These are phyloP conservation scores for Lycophotia porphyrea DNA, from an alignment of 2,888 invertebrate genomes.

Conservation along the genomic window DNA sequence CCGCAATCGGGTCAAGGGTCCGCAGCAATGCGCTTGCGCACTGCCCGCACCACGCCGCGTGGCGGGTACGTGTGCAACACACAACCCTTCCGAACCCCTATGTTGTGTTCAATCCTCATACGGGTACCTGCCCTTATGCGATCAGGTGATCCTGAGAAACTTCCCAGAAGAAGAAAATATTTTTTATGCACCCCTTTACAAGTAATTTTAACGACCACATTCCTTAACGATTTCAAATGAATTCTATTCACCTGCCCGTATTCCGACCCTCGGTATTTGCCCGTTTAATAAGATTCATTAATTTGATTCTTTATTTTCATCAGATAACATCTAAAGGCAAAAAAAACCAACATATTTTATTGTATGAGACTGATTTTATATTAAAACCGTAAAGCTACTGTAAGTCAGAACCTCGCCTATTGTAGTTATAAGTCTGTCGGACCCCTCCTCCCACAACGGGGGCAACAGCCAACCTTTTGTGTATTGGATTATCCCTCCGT, in stretches of 20 bases:
- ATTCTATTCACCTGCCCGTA: slow-evolving; percentile 86
- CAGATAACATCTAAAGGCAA: slow-evolving; percentile 64
- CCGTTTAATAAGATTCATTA: slow-evolving; percentile 76
- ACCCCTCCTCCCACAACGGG: slow-evolving; percentile 64
- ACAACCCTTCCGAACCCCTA: slow-evolving; percentile 63
- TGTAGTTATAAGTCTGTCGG: slow-evolving; percentile 62
- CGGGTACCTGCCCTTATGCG: slow-evolving; percentile 84
- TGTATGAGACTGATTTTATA: slow-evolving; percentile 55
- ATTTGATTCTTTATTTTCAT: slow-evolving; percentile 69
- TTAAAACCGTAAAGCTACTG: slow-evolving; percentile 48
- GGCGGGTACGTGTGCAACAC: slow-evolving; percentile 41
- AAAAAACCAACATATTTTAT: slow-evolving; percentile 64
- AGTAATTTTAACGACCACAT: slow-evolving; percentile 78
- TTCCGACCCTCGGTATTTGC: slow-evolving; percentile 75
- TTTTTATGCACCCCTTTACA: slow-evolving; percentile 83
- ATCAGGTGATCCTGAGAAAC: slow-evolving; percentile 82
- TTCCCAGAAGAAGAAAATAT: slow-evolving; percentile 67
- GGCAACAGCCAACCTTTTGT: slow-evolving; percentile 74
- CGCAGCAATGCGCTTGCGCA: slow-evolving; percentile 76
- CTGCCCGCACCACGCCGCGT: slow-evolving; percentile 60
- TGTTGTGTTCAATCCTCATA: slow-evolving; percentile 64
- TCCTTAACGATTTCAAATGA: slow-evolving; percentile 76
- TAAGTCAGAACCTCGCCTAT: slow-evolving; percentile 59
- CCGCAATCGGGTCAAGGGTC: slow-evolving; percentile 89
- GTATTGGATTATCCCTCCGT: slow-evolving; percentile 81